Percentiles rank a stretch among this genome's conserved stretches.
These are phyloP conservation scores for Steatocranus sp. DNA, from an alignment of 2,797 vertebrate genomes.

Conservation along the genomic window DNA sequence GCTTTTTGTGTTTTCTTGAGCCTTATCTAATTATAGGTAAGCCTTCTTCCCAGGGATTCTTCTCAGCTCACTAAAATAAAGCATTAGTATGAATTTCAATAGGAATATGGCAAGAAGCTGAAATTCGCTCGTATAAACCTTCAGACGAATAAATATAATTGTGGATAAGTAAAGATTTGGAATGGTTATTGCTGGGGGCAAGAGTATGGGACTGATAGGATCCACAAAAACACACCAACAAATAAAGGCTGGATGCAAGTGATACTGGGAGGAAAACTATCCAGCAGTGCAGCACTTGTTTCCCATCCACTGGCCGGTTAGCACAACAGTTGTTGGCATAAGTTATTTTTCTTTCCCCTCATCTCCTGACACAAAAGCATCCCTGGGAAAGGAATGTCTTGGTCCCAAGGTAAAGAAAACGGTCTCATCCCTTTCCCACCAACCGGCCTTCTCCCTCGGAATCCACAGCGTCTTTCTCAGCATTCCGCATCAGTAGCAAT, in stretches of 20 bases:
- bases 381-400: conserved; percentile 88
- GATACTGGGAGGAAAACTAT: conserved; percentile 53
- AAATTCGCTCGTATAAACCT: neutral
- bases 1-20: conserved; percentile 45
- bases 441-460: conserved; percentile 71
- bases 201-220: neutral
- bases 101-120: neutral
- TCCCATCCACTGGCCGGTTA: conserved; percentile 65
- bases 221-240: conserved; percentile 7
- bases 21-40: conserved; percentile 17
- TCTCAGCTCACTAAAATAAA: neutral
- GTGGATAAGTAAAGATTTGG: neutral
- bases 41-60: conserved; percentile 39
- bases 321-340: conserved; percentile 69
- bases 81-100: neutral
- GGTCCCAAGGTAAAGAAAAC: conserved; percentile 83
- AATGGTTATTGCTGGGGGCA: neutral
- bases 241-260: conserved; percentile 25
- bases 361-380: conserved; percentile 77
- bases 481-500: conserved; percentile 85
- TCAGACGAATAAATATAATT: neutral
- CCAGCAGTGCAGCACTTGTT: conserved; percentile 55
- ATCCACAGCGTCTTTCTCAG: conserved; percentile 81
- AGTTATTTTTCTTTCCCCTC: conserved; percentile 77
- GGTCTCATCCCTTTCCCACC: conserved; percentile 77